A percentile compares a stretch with the other conserved stretches of the same genome.
phyloP scores from a whole-genome alignment of 2,113 vertebrate genomes.

The Chionis minor region DNA sequence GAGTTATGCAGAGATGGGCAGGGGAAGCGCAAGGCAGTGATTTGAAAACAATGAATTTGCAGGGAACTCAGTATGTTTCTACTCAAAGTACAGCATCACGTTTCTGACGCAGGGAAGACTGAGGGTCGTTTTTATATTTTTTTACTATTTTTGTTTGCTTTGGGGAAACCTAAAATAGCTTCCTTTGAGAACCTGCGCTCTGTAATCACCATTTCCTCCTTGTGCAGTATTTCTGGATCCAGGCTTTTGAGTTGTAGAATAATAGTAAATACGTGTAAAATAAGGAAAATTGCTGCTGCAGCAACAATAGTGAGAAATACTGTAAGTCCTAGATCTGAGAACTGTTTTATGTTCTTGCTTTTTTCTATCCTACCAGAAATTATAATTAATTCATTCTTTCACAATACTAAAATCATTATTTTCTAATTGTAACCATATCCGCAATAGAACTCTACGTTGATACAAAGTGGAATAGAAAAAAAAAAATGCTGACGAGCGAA shows the following conservation, averaged over 20 bases:
- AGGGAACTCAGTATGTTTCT: not conserved
- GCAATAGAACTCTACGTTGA: not conserved
- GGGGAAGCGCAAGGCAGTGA: not conserved
- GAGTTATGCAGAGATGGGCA: not conserved
- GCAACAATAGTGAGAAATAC: not conserved
- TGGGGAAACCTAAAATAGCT: not conserved
- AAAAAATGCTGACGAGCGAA: not conserved
- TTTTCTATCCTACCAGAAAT: not conserved
- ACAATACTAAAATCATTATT: not conserved
- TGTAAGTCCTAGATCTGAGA: not conserved
- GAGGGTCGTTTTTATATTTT: not conserved
- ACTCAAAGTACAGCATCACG: not conserved
- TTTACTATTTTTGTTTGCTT: not conserved
- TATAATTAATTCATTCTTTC: not conserved
- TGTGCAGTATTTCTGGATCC: not conserved
- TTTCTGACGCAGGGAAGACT: not conserved
- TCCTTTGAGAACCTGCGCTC: not conserved
- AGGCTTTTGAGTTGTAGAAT: not conserved
- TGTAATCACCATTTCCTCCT: not conserved
- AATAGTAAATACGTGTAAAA: not conserved
- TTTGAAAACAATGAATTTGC: slow-evolving; percentile 11
- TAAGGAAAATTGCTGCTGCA: not conserved
- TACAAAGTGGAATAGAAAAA: not conserved
- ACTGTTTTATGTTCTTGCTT: not conserved
- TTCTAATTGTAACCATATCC: not conserved